Conservation (phyloP, 2,888 invertebrate genomes). For the Leptogaster cylindrica region DNA sequence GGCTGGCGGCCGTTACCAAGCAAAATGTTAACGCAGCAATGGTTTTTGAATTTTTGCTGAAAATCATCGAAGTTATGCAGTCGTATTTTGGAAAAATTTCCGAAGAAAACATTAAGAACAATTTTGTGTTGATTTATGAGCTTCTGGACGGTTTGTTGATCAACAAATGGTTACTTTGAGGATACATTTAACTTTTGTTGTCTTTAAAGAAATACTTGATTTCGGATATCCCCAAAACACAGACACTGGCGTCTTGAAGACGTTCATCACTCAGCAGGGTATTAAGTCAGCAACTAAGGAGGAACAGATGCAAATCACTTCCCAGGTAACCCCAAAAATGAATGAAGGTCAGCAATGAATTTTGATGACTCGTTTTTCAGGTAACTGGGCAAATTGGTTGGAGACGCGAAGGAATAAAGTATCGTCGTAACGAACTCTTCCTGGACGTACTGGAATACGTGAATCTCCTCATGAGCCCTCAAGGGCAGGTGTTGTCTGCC, state of each 20-base stretch:
- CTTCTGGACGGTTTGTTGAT: constrained; percentile 87
- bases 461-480: constrained; percentile 98
- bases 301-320: constrained; percentile 99
- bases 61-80: constrained; percentile 99
- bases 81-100: constrained; percentile 99
- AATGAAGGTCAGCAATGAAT: neutral
- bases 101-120: constrained; percentile 99
- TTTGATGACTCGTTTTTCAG: constrained; percentile 41
- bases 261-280: constrained; percentile 99
- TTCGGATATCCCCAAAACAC: constrained; percentile 99
- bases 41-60: constrained; percentile 98
- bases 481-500: constrained; percentile 97
- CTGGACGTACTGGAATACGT: constrained; percentile 98
- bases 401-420: constrained; percentile 99
- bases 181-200: neutral
- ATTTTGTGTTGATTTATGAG: constrained; percentile 99
- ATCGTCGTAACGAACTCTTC: constrained; percentile 97
- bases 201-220: constrained; percentile 87
- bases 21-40: constrained; percentile 99
- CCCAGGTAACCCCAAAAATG: constrained; percentile 68
- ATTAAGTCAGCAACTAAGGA: constrained; percentile 99
- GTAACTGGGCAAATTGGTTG: constrained; percentile 98
- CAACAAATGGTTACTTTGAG: neutral
- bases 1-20: constrained; percentile 99
- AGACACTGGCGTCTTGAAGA: constrained; percentile 98